Conservation (phyloP, 2,888 invertebrate genomes). For the Parnassius smintheus region DNA sequence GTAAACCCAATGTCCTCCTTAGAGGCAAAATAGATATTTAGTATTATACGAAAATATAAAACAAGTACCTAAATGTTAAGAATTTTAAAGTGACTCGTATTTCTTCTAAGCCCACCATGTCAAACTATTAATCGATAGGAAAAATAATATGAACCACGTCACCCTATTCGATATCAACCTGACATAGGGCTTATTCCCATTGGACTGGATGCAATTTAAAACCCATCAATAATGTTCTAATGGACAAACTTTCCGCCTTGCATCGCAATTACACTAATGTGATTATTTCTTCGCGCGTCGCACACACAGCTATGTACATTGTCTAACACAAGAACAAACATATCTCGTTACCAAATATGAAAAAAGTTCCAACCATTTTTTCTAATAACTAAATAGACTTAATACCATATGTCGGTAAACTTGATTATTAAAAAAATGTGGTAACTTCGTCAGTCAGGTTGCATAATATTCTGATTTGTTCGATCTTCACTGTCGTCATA, state of each 20-base stretch:
- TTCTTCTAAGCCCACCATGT: too few relatives aligned
- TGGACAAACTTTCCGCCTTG: conserved; percentile 70
- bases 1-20: too few relatives aligned
- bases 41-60: too few relatives aligned
- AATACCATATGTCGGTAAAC: too few relatives aligned
- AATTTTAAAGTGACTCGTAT: too few relatives aligned
- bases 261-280: conserved; percentile 74
- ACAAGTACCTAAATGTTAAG: too few relatives aligned
- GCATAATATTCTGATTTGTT: too few relatives aligned
- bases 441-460: too few relatives aligned
- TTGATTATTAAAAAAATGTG: too few relatives aligned
- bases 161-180: conserved; percentile 36
- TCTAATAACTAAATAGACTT: too few relatives aligned
- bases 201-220: conserved; percentile 71
- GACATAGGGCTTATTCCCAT: conserved; percentile 53
- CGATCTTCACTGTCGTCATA: too few relatives aligned
- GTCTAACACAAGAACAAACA: conserved; percentile 15
- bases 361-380: conserved; percentile 1
- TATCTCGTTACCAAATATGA: conserved; percentile 5
- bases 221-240: conserved; percentile 74
- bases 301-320: conserved; percentile 38
- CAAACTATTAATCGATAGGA: conserved; percentile 4
- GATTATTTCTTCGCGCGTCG: conserved; percentile 58
- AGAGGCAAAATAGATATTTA: too few relatives aligned
- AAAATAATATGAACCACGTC: conserved; percentile 31